These are phyloP conservation scores for Sarcoramphus papa DNA, from an alignment of 2,797 vertebrate species.

Conservation along the genomic window DNA sequence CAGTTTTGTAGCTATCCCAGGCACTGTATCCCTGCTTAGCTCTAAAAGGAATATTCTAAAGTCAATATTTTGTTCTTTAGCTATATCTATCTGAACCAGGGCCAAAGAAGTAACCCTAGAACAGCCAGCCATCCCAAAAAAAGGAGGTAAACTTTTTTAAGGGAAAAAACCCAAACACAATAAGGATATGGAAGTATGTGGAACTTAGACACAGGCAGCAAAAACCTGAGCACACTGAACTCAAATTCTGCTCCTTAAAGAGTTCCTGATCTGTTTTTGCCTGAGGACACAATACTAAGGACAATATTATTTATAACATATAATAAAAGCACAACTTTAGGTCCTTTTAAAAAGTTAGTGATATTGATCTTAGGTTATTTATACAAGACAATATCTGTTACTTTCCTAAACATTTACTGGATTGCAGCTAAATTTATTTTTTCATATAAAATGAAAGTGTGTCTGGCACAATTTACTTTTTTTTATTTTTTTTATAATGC, in stretches of 20 bases:
- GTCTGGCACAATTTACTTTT: neutral
- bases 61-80: neutral
- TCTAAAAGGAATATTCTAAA: neutral
- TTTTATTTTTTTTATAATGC: neutral
- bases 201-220: neutral
- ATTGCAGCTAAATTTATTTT: slow-evolving; percentile 54
- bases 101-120: neutral
- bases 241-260: neutral
- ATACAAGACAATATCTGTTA: slow-evolving; percentile 34
- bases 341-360: slow-evolving; percentile 43
- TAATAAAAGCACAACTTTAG: slow-evolving; percentile 29
- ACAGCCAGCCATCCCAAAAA: neutral
- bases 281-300: neutral
- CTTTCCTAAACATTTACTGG: slow-evolving; percentile 52
- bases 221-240: neutral
- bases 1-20: neutral
- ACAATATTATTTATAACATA: slow-evolving; percentile 32
- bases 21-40: neutral
- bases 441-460: slow-evolving; percentile 54
- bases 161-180: accelerated
- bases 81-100: neutral
- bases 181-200: neutral
- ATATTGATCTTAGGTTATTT: slow-evolving; percentile 41
- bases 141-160: neutral
- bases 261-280: neutral